Percentiles rank a stretch among this genome's conserved stretches.
Conservation (phyloP, 2,888 invertebrate genomes). For the Sclerodermus sp. region DNA sequence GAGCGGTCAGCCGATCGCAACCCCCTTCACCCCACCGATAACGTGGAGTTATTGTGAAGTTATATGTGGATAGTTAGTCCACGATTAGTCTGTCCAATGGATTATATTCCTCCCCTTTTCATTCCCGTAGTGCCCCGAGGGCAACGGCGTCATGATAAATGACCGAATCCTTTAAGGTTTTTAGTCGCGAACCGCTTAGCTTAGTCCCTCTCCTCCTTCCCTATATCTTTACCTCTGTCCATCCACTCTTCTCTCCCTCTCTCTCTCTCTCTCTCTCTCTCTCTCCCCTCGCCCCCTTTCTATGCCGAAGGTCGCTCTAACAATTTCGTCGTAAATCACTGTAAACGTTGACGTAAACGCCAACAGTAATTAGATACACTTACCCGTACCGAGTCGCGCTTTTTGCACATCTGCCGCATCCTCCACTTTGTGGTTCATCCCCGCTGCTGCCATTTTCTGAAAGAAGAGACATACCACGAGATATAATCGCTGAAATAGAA, state of each 20-base stretch:
- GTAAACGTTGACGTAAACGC: slow-evolving; percentile 57
- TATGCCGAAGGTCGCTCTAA: slow-evolving; percentile 49
- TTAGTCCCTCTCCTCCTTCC: slow-evolving; percentile 17
- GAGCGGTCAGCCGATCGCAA: slow-evolving; percentile 8
- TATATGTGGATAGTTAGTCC: slow-evolving; percentile 47
- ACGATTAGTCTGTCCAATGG: slow-evolving; percentile 54
- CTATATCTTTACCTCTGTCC: neutral
- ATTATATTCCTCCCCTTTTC: slow-evolving; percentile 50
- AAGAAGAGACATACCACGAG: slow-evolving; percentile 16
- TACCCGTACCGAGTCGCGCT: slow-evolving; percentile 40
- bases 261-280: neutral
- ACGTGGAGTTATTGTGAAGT: slow-evolving; percentile 45
- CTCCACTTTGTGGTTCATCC: slow-evolving; percentile 20
- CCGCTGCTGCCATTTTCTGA: slow-evolving; percentile 27
- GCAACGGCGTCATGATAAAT: slow-evolving; percentile 51
- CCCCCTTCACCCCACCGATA: slow-evolving; percentile 14
- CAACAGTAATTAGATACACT: slow-evolving; percentile 55
- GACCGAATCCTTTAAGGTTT: slow-evolving; percentile 50
- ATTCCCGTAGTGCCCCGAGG: slow-evolving; percentile 43
- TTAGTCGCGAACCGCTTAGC: slow-evolving; percentile 34
- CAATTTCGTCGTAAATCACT: slow-evolving; percentile 56
- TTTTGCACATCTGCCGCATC: slow-evolving; percentile 32
- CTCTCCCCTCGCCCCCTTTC: slow-evolving; percentile 5
- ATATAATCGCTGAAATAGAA: too few relatives aligned
- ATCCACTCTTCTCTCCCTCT: slow-evolving; percentile 10